Evolutionary conservation across 2,113 vertebrate species (phyloP).

Genomic region (Microcebus jonahi): DNA sequence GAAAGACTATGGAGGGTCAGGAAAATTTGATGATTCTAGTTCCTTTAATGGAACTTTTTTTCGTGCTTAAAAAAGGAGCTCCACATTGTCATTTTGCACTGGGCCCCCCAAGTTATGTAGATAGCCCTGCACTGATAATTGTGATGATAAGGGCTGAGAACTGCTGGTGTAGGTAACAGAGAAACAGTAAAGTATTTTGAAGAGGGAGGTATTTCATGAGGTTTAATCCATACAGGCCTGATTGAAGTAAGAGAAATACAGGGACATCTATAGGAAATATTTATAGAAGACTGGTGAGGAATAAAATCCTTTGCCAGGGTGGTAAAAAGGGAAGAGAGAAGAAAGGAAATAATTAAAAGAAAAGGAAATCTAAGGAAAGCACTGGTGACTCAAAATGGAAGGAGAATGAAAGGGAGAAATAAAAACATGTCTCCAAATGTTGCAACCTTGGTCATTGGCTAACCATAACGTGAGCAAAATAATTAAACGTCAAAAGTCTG

Average conservation of each 20-base stretch:
- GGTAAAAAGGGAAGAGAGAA: background rate
- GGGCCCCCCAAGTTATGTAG: background rate
- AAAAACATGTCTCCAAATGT: background rate
- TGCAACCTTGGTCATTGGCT: background rate
- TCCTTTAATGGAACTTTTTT: background rate
- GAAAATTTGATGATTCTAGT: background rate
- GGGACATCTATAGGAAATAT: background rate
- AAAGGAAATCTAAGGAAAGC: background rate
- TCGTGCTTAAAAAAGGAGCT: background rate
- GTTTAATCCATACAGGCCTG: background rate
- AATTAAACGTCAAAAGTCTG: background rate
- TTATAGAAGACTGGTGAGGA: background rate
- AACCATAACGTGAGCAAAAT: background rate
- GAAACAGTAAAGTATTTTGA: background rate
- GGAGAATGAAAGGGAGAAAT: background rate
- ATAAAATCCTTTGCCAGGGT: background rate
- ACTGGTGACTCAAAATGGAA: background rate
- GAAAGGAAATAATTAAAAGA: background rate
- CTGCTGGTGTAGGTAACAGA: background rate
- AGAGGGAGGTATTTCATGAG: background rate
- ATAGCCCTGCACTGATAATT: background rate
- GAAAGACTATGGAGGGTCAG: background rate
- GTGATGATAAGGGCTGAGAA: background rate
- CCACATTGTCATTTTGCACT: background rate
- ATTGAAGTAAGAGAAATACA: background rate